Base-by-base conservation (phyloP, 1,140 invertebrate genomes). In the Eufriesea mexicana region DNA sequence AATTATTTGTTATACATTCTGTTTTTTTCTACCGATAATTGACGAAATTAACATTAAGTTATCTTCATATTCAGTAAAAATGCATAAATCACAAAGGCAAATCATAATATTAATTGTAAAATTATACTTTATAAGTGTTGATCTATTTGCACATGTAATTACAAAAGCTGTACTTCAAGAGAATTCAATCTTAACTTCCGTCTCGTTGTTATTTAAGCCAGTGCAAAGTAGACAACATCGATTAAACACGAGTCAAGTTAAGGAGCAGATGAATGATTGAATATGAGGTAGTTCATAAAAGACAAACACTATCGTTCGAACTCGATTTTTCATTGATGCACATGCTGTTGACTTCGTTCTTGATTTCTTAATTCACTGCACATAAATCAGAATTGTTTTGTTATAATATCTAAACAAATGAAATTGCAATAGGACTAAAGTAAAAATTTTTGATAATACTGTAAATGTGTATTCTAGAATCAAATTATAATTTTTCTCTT, bases 301-400 rank as follows among this genome's bases (percentile, higher is more conserved):
- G 9, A 25, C 35, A 25, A 42, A 12, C 25, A 9, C 14, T 49
- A 79, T 70, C 42, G 70, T 66, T 55, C 70, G 35, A 54, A 6
- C 57, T 66, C 12, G 55, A 72, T 72, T 79, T 79, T 72, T 42
- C 77, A 62, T 62, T 10, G 51, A 59, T 68, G 25, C 62, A 16
- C 2, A 20, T 20, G 12, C 28, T 28, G 57, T 73, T n/a, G 28
- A 66, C 12, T 18, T 23, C 18, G 47, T 45, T 61, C 61, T 74
- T 81, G 79, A 55, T 66, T 80, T 23, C 23, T 55, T 66, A 20
- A 74, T 66, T 54, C 12, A 47, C 20, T 9, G 5, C 55, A 20
- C 7, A 20, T 45, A 14, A 55, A 64, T 76, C 12, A 18, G 14
- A 20, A 70, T 18, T 45, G 25, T 51, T 42, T 18, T 23, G 55